Percentiles rank a stretch among this genome's conserved stretches.
Conservation (phyloP, 2,113 vertebrate genomes). For the Sylvietta virens region DNA sequence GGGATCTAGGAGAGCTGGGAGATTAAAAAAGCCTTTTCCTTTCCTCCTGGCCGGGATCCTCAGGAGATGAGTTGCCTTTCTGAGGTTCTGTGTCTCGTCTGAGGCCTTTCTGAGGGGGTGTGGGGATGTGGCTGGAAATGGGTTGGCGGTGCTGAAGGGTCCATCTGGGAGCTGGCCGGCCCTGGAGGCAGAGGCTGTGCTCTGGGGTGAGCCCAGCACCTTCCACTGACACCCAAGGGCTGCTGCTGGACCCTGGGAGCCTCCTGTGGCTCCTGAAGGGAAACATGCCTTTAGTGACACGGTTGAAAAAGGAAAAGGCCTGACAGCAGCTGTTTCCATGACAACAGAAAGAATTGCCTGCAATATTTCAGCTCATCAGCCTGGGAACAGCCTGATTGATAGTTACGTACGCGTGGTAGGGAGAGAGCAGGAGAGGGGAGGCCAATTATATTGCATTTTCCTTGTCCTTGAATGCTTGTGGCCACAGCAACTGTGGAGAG, state of each 20-base stretch:
- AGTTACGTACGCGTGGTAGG: neutral
- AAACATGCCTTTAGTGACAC: constrained; percentile 40
- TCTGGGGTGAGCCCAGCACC: neutral
- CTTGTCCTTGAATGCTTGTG: neutral
- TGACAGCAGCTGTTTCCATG: constrained; percentile 66
- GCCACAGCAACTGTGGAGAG: neutral
- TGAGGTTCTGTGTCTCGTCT: neutral
- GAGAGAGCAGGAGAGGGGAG: neutral
- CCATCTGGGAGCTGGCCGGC: neutral
- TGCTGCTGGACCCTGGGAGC: neutral
- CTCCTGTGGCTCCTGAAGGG: neutral
- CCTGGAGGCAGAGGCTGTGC: neutral
- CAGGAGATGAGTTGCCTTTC: neutral
- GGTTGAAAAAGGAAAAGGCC: constrained; percentile 21
- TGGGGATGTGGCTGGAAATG: neutral
- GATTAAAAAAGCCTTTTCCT: neutral
- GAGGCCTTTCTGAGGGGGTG: rapidly evolving
- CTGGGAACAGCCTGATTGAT: constrained; percentile 50
- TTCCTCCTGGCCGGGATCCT: neutral
- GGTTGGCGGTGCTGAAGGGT: neutral
- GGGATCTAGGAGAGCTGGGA: neutral
- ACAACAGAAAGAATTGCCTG: constrained; percentile 62
- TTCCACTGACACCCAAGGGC: neutral
- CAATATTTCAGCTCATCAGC: constrained; percentile 61
- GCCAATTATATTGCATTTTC: constrained; percentile 17